Base-by-base conservation (phyloP, 2,797 vertebrate species). In the Oreortyx pictus region DNA sequence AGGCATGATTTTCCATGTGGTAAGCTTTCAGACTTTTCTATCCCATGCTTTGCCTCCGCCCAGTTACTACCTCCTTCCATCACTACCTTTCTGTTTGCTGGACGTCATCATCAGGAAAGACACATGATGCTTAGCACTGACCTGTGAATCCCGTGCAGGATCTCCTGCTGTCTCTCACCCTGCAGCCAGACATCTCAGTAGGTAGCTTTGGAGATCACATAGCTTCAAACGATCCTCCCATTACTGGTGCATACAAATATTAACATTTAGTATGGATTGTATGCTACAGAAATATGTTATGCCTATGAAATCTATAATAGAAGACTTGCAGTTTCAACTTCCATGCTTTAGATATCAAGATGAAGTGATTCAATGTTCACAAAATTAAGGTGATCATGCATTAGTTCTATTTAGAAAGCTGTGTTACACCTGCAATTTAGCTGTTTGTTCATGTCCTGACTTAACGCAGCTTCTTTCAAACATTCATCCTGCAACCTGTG, bases 61-160 rank as follows among this genome's bases (percentile, higher is more conserved):
- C 23, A 16, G 4, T 41, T 0, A 0, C 6, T 75, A 50, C 14
- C 11, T 80, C 35, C 56, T 14, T 64, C 70, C 1, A 2, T 2
- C 8, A 0, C 7, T 56, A 6, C 25, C 10, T 18, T 43, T 70
- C 22, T 50, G 9, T 76, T 47, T 72, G 5, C 8, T 41, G 1
- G 25, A 19, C 0, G 33, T 56, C 86, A 78, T 57, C 37, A 41
- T 52, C 22, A 57, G 33, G 24, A 91, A 61, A 65, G 17, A 43
- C 46, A 23, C 13, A 3, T 9, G 14, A 14, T 52, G 6, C 16
- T 77, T 4, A 1, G 10, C 31, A 54, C 4, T 33, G 39, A 6
- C 7, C 29, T 13, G 4, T 46, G 25, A 66, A 73, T 37, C 8
- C 14, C 39, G 18, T 7, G 19, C 19, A 66, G 9, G 5, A 59